Base-by-base conservation (phyloP, 2,113 vertebrate species). In the Heliornis fulica region DNA sequence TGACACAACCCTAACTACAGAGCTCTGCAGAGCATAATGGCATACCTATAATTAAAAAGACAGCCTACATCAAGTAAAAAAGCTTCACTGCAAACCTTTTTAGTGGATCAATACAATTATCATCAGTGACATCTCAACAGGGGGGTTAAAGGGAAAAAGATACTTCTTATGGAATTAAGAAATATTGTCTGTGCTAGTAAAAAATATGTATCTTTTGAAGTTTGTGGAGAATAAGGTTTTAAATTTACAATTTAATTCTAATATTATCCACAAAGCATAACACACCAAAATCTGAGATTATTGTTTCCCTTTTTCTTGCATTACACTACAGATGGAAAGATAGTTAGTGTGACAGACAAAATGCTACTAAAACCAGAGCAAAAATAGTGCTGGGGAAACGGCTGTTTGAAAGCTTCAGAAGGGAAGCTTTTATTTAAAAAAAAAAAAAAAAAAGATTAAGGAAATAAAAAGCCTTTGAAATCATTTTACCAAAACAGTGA, bases 41-140 rank as follows among this genome's bases (percentile, higher is more conserved):
- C 63, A 66, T 2, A 75, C 80, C 59, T 94, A 12, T 88, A 96
- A 97, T 96, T 83, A 96, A 90, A 94, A 74, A 84, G 93, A 83
- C 65, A 95, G 85, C 43, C 80, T 79, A 91, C 51, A 94, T 90
- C 63, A 93, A 90, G 76, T 19, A 86, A 96, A 97, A 87, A 87
- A 93, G 91, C 69, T 87, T 96, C 80, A 80, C 54, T 79, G 54
- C 70, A 96, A 96, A 90, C 89, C 83, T 93, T 94, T 95, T 95
- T 92, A 93, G 91, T 64, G 16, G 92, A 96, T 96, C 96, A 85
- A 96, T 96, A 96, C 65, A 89, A 3, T 80, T n/a, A 91, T 28
- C 46, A 88, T 56, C 90, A 95, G 81, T 84, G 94, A 85, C 68
- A 96, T 68, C 63, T 91, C 45, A 89, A 87, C 1, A 78, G 17